Evolutionary conservation across 2,888 invertebrate genomes (phyloP), one percentile per base, ranked within the genome.

Genomic region (Melitaea athalia): DNA sequence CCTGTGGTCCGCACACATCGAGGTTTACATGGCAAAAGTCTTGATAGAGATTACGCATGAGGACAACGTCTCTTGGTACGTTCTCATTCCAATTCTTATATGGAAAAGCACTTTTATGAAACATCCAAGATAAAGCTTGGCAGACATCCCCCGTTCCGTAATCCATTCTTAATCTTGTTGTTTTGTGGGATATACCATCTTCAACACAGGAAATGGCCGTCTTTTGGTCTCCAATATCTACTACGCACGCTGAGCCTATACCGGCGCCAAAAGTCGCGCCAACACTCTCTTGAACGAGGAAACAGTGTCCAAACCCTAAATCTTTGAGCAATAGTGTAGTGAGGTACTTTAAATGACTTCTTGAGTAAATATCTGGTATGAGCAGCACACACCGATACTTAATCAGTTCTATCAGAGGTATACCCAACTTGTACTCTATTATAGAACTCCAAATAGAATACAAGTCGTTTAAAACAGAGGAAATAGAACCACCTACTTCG

Each of bases 171-270:
- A 96, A 95, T 80, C 98, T 93, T 0, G 98, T 98, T 73, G 96
- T 96, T 75, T 96, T 95, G 80, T 98, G 97, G 33, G 98, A 98
- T 70, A 99, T 97, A 0, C 98, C 98, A 92, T 99, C 99, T 91
- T 99, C 99, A 0, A 99, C 98, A 90, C 99, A 99, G 2, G 98
- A 98, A 24, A 99, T 96, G 0, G 98, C 97, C 0, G 98, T 98
- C 91, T 99, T 99, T 84, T 98, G 98, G 82, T 98, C 98, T 0
- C 99, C 99, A 63, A 99, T 96, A 84, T 99, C 98, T 0, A 99
- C 97, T 0, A 99, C 98, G 89, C 99, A 99, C 0, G 98, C 98
- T 80, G 96, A 97, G 1, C 93, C 93, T 10, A 93, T 91, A 0
- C 93, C 93, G 49, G 93, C 93, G 0, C 93, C 93, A 75, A 93